Evolutionary conservation across 2,113 vertebrate species (phyloP).

Genomic region (Numida meleagris): DNA sequence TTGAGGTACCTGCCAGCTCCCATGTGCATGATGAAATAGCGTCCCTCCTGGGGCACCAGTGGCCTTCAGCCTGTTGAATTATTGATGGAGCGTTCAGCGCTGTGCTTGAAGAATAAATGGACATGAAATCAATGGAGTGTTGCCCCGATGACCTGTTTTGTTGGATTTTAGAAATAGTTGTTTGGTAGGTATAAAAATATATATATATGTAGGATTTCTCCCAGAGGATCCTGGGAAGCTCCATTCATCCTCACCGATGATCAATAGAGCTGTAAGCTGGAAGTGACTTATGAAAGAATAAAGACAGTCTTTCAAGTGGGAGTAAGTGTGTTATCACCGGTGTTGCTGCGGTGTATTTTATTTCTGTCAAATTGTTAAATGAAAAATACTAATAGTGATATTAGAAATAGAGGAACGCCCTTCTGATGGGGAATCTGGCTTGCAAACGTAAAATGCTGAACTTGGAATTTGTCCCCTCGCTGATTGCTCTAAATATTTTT

Average conservation of each 20-base stretch:
- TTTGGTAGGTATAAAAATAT: slow-evolving; percentile 68
- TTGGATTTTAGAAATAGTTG: slow-evolving; percentile 76
- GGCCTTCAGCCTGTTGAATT: slow-evolving; percentile 69
- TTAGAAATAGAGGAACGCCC: slow-evolving; percentile 59
- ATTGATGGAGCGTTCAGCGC: slow-evolving; percentile 69
- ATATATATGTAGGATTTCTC: slow-evolving; percentile 72
- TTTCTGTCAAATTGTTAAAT: slow-evolving; percentile 72
- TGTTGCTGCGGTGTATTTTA: slow-evolving; percentile 54
- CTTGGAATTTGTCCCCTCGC: slow-evolving; percentile 66
- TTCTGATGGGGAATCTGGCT: slow-evolving; percentile 7
- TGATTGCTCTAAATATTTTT: slow-evolving; percentile 60
- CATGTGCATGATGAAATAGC: slow-evolving; percentile 34
- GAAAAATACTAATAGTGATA: slow-evolving; percentile 70
- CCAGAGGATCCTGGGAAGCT: slow-evolving; percentile 73
- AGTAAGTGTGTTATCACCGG: slow-evolving; percentile 52
- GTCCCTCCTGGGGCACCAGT: slow-evolving; percentile 45
- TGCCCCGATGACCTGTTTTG: slow-evolving; percentile 74
- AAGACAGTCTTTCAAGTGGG: slow-evolving; percentile 65
- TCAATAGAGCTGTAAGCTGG: slow-evolving; percentile 67
- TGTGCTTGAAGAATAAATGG: slow-evolving; percentile 69
- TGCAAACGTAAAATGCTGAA: slow-evolving; percentile 52
- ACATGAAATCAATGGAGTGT: slow-evolving; percentile 71
- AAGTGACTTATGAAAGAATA: slow-evolving; percentile 75
- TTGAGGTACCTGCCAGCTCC: slow-evolving; percentile 17
- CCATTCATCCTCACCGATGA: slow-evolving; percentile 71